Evolutionary conservation across 2,888 invertebrate species (phyloP), one percentile per base, ranked within the genome.

Genomic region (Trissoscelio sp.): DNA sequence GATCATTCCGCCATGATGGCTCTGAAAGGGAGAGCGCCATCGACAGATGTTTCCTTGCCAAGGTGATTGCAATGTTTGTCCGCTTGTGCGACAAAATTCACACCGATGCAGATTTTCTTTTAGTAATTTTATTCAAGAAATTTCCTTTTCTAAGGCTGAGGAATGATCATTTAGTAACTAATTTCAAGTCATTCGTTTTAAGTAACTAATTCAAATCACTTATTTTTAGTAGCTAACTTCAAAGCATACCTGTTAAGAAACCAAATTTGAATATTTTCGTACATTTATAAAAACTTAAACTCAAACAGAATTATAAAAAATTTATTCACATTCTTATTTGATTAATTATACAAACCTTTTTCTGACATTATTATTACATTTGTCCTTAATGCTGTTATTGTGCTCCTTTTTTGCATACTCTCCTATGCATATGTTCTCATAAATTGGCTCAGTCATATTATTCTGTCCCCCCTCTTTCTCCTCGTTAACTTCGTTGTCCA

Each of bases 1-100:
- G 90, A 91, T 91, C 91, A 91, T 91, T 91, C 91, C 90, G 90
- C 90, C 90, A 88, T 90, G 89, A 86, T 91, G 90, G 85, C 83
- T 88, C 75, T 84, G 87, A 91, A 90, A 86, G 88, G 88, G 87
- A 88, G 87, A 86, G 81, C 87, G 83, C 85, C 87, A 85, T 85
- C 83, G 89, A 86, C 89, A 89, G 89, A 89, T 89, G 89, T 89
- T 89, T 83, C 84, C 80, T 73, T 73, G 81, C 79, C 60, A 77
- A 79, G 83, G 82, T 85, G 85, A 85, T 85, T 85, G 82, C 84
- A 85, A 85, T 86, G 85, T 87, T 86, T 86, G 85, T 84, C 77
- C 83, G 82, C 73, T 74, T 48, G 58, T 46, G 53, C 44, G 14
- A 20, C 57, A 42, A 37, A 34, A 53, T 80, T 80, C 64, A 53